Evolutionary conservation across 2,797 vertebrate genomes (phyloP).

Genomic region (Sternotherus odoratus): DNA sequence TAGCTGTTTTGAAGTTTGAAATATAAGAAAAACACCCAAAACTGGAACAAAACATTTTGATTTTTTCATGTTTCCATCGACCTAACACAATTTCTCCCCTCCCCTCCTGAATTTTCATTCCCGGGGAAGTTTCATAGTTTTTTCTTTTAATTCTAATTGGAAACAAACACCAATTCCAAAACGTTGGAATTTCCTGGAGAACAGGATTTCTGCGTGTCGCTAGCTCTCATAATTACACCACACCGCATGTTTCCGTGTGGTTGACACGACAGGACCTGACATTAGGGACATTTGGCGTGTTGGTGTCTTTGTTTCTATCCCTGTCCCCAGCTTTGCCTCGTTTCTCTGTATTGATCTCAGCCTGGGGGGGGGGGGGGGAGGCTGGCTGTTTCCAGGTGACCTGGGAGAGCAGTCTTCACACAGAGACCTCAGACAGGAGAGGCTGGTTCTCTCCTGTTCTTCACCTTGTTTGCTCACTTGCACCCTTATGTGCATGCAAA

Average conservation of each 20-base stretch:
- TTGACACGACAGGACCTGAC: not conserved
- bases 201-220: not conserved
- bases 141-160: not conserved
- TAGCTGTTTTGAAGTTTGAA: not conserved
- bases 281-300: not conserved
- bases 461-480: not conserved
- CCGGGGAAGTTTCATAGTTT: not conserved
- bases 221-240: not conserved
- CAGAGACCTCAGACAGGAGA: not conserved
- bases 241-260: not conserved
- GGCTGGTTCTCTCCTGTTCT: not conserved
- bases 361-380: not conserved
- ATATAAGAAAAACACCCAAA: not conserved
- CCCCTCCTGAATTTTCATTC: not conserved
- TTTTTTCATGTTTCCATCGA: not conserved
- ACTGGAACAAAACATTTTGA: not conserved
- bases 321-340: not conserved
- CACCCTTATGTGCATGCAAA: not conserved
- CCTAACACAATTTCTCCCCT: not conserved
- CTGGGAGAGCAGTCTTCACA: not conserved
- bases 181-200: not conserved
- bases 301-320: not conserved
- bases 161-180: not conserved
- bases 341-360: not conserved
- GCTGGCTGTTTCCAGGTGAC: not conserved